Evolutionary conservation across 1,140 invertebrate species (phyloP).

Genomic region (Dufourea novaeangliae): DNA sequence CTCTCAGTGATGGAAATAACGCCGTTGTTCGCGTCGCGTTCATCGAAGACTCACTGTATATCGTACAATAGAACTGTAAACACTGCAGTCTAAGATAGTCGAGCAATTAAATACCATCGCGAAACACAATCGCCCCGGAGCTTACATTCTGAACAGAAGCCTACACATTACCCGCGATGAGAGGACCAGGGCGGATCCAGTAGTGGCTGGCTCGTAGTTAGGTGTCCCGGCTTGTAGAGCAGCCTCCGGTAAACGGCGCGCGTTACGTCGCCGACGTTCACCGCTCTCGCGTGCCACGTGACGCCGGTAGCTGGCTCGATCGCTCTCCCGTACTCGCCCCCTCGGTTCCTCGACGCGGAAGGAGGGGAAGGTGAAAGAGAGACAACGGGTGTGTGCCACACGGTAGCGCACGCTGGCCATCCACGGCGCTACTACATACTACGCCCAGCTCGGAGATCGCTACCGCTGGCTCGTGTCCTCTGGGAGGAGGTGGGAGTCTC

Average conservation of each 20-base stretch:
- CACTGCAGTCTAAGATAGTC: no score
- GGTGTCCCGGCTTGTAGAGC: not conserved
- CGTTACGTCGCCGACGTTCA: not conserved
- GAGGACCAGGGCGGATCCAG: not conserved
- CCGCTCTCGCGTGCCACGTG: constrained; percentile 29
- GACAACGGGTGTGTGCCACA: not conserved
- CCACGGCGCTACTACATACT: constrained; percentile 34
- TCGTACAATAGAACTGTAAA: no score
- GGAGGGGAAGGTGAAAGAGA: not conserved
- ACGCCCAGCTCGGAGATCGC: constrained; percentile 26
- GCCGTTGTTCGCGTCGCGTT: no score
- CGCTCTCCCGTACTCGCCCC: not conserved
- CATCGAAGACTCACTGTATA: no score
- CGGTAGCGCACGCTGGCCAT: constrained; percentile 34
- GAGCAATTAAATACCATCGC: not conserved
- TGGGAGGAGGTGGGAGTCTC: not conserved
- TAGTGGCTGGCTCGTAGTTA: not conserved
- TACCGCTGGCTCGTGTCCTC: constrained; percentile 15
- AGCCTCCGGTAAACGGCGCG: not conserved
- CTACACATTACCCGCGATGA: not conserved
- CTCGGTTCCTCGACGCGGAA: not conserved
- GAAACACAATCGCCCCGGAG: not conserved
- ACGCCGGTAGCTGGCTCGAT: not conserved
- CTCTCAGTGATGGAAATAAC: not conserved
- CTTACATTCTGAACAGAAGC: not conserved